These are phyloP conservation scores for Morone saxatilis DNA, from an alignment of 2,113 vertebrate genomes.

Conservation along the genomic window DNA sequence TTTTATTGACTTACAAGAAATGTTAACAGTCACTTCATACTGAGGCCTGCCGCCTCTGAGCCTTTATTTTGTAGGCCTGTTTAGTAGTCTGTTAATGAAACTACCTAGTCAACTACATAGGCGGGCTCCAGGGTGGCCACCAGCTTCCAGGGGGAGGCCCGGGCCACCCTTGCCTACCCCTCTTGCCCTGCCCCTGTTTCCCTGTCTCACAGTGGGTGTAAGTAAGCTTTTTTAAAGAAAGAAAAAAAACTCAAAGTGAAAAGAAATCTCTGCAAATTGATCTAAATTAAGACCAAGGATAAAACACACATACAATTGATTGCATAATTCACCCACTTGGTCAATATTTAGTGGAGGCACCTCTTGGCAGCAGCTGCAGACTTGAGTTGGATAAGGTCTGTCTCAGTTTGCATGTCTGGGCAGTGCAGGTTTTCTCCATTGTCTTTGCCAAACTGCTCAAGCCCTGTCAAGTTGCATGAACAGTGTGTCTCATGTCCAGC, in stretches of 20 bases:
- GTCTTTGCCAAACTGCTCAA: conserved; percentile 42
- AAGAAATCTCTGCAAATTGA: conserved; percentile 42
- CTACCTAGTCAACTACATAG: neutral
- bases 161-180: neutral
- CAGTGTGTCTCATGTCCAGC: conserved; percentile 28
- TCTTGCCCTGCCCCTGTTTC: neutral
- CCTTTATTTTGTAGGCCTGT: neutral
- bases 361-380: conserved; percentile 34
- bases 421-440: conserved; percentile 23
- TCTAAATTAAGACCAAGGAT: conserved; percentile 23
- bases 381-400: neutral
- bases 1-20: neutral
- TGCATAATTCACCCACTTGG: conserved; percentile 34
- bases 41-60: neutral
- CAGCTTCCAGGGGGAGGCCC: neutral
- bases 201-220: conserved; percentile 14
- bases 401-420: conserved; percentile 40
- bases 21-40: neutral
- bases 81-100: neutral
- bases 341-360: conserved; percentile 28
- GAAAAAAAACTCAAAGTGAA: conserved; percentile 19
- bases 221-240: conserved; percentile 38
- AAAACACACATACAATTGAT: conserved; percentile 50
- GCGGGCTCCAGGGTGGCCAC: neutral
- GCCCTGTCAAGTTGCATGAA: conserved; percentile 29